Conservation (phyloP, 2,113 vertebrate genomes). For the Notothenia coriiceps region DNA sequence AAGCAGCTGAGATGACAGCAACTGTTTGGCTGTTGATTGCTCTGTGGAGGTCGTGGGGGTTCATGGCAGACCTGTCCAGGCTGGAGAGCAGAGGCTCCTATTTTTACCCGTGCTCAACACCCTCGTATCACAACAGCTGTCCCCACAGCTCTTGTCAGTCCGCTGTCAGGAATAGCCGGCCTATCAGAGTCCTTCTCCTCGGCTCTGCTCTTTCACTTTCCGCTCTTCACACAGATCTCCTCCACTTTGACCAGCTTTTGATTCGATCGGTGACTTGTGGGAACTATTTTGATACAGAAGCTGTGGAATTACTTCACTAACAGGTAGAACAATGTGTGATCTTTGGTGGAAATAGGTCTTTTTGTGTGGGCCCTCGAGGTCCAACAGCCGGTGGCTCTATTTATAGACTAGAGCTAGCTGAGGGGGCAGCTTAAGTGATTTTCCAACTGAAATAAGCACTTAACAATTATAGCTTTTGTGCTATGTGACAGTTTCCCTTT, state of each 20-base stretch:
- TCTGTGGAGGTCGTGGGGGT: slow-evolving; percentile 45
- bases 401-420: slow-evolving; percentile 65
- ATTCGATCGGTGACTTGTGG: background rate
- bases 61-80: slow-evolving; percentile 25
- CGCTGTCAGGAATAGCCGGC: slow-evolving; percentile 78
- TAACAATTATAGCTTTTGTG: background rate
- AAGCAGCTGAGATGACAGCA: slow-evolving; percentile 71
- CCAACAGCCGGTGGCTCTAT: slow-evolving; percentile 63
- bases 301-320: slow-evolving; percentile 39
- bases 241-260: slow-evolving; percentile 1
- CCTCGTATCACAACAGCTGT: slow-evolving; percentile 89
- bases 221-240: slow-evolving; percentile 22
- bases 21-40: slow-evolving; percentile 63
- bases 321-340: slow-evolving; percentile 61
- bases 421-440: slow-evolving; percentile 9
- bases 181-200: slow-evolving; percentile 54
- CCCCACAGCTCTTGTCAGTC: slow-evolving; percentile 72
- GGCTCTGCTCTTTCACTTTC: slow-evolving; percentile 18
- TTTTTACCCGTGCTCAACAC: slow-evolving; percentile 82
- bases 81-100: slow-evolving; percentile 70
- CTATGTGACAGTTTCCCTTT: background rate
- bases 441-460: slow-evolving; percentile 34
- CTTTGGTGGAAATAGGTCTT: slow-evolving; percentile 1
- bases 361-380: slow-evolving; percentile 22
- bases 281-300: slow-evolving; percentile 13